phyloP scores from a whole-genome alignment of 2,797 vertebrate genomes.

The Sitta carolinensis region DNA sequence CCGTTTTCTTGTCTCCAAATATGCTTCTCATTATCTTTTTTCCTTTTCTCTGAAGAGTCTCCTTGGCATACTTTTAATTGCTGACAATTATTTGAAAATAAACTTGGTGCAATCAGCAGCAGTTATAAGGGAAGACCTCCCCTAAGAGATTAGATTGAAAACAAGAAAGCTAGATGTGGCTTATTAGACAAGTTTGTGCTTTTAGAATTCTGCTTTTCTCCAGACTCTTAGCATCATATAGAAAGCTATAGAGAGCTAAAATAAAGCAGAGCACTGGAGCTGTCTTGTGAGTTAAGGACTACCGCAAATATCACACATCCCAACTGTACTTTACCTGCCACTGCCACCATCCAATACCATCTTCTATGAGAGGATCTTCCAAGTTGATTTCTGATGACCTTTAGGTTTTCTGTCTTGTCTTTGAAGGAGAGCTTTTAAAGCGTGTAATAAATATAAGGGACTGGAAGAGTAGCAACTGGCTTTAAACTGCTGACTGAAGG shows the following conservation, averaged over 20 bases:
- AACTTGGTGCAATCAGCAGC: not conserved
- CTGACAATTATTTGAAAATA: not conserved
- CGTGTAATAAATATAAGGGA: not conserved
- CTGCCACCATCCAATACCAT: not conserved
- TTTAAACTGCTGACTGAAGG: not conserved
- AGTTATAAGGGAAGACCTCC: not conserved
- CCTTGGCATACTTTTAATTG: not conserved
- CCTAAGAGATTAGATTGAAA: not conserved
- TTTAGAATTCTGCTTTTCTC: not conserved
- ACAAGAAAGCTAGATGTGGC: not conserved
- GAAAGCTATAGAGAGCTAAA: not conserved
- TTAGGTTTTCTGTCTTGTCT: not conserved
- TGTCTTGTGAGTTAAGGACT: not conserved
- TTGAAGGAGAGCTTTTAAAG: not conserved
- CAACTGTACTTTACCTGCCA: not conserved
- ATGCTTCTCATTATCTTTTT: not conserved
- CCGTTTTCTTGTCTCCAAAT: not conserved
- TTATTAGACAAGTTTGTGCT: not conserved
- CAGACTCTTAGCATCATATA: not conserved
- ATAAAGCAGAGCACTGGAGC: not conserved
- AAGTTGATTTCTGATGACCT: not conserved
- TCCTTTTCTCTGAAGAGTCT: not conserved
- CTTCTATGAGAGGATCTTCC: not conserved
- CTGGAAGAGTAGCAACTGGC: not conserved
- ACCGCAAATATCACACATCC: not conserved